Conservation (phyloP, 2,113 vertebrate species). For the Oostethus manadensis region DNA sequence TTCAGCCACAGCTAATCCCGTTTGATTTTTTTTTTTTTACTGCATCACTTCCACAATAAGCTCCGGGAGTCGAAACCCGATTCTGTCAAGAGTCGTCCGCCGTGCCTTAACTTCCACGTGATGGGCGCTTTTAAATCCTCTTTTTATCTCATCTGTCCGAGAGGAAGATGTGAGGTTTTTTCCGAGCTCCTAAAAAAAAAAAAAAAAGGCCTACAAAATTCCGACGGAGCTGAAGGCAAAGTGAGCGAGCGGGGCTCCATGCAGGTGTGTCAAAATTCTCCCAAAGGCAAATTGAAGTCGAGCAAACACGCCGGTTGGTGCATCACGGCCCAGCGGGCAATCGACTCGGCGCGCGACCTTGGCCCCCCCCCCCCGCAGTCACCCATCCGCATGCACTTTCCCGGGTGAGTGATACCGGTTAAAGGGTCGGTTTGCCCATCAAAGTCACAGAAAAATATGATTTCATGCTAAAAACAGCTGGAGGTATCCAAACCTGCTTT, state of each 20-base stretch:
- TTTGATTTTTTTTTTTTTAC: constrained; percentile 40
- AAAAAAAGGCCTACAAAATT: no score
- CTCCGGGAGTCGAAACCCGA: constrained; percentile 42
- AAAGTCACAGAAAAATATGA: no score
- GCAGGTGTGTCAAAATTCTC: constrained; percentile 8
- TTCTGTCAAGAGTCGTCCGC: constrained; percentile 47
- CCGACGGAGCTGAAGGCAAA: constrained; percentile 9
- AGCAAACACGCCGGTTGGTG: constrained; percentile 17
- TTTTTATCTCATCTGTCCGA: constrained; percentile 16
- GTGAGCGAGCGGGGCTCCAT: background rate
- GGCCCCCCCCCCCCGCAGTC: no score
- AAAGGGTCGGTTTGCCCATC: background rate
- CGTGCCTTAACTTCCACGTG: constrained; percentile 9
- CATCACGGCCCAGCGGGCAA: constrained; percentile 10
- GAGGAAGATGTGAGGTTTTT: no score
- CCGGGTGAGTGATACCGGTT: background rate
- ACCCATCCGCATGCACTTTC: no score
- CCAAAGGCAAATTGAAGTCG: constrained; percentile 15
- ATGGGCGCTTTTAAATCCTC: background rate
- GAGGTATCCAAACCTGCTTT: no score
- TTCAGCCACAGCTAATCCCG: constrained; percentile 49
- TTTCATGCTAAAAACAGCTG: no score
- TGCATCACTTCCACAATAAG: constrained; percentile 30
- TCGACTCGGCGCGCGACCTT: background rate
- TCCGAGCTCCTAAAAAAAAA: no score